Conservation (phyloP, 30 jellyfish, hydroid and myxozoan species). For the Pseudorhiza aurosa region DNA sequence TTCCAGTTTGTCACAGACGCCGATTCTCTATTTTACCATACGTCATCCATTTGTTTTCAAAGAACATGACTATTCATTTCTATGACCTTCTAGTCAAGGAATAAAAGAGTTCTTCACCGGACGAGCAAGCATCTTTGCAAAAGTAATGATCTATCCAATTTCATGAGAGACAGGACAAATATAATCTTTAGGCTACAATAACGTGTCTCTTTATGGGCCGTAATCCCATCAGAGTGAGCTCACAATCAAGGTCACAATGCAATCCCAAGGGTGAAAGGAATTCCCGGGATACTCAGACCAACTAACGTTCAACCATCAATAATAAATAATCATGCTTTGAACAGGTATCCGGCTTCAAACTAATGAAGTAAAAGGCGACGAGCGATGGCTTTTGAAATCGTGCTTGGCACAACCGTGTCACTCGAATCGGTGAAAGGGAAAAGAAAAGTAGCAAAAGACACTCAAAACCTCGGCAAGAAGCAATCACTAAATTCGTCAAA, state of each 20-base stretch:
- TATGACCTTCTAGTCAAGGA: too few relatives aligned
- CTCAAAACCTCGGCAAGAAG: too few relatives aligned
- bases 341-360: conserved; percentile 27
- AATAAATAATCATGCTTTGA: too few relatives aligned
- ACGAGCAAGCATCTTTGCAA: too few relatives aligned
- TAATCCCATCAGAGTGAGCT: conserved; percentile 24
- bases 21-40: too few relatives aligned
- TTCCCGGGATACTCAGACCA: conserved; percentile 36
- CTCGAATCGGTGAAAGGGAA: neutral
- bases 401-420: neutral
- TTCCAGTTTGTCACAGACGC: too few relatives aligned
- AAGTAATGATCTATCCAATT: neutral
- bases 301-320: conserved; percentile 4
- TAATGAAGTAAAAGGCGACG: neutral
- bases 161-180: conserved; percentile 27
- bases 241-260: neutral
- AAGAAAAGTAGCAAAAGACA: too few relatives aligned
- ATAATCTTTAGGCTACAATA: neutral
- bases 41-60: too few relatives aligned
- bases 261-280: neutral
- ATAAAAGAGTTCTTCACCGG: neutral
- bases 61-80: too few relatives aligned
- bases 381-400: neutral
- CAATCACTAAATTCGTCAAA: too few relatives aligned
- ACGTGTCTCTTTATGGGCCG: neutral